Conservation (phyloP, 1,140 invertebrate genomes). For the Dryas iulia region DNA sequence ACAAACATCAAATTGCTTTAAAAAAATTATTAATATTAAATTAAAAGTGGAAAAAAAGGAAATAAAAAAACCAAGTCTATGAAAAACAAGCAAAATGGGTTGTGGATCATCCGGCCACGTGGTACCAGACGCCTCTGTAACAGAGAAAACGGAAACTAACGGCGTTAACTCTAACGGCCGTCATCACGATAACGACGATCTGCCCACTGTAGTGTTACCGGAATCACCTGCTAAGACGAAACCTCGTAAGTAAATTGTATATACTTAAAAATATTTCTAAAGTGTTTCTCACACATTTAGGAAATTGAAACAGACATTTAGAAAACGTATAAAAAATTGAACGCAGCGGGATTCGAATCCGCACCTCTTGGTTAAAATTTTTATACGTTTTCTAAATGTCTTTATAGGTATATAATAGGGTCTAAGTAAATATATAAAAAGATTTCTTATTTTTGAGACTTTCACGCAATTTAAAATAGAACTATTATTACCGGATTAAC, state of each 20-base stretch:
- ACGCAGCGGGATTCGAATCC: too few relatives aligned
- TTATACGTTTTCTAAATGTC: too few relatives aligned
- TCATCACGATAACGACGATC: slow-evolving; percentile 54
- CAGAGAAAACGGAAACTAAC: slow-evolving; percentile 41
- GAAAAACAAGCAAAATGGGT: slow-evolving; percentile 52
- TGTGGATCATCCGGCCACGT: slow-evolving; percentile 71
- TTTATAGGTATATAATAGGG: too few relatives aligned
- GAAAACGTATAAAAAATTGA: too few relatives aligned
- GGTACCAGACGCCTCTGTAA: slow-evolving; percentile 41
- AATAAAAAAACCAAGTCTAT: not conserved
- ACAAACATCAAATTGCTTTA: too few relatives aligned
- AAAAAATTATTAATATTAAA: not conserved
- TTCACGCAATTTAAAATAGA: too few relatives aligned
- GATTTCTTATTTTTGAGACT: too few relatives aligned
- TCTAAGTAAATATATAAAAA: too few relatives aligned
- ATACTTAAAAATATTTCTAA: not conserved
- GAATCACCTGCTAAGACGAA: slow-evolving; percentile 62
- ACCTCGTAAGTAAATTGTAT: slow-evolving; percentile 63
- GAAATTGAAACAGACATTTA: too few relatives aligned
- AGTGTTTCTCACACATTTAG: too few relatives aligned
- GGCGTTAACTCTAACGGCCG: slow-evolving; percentile 36
- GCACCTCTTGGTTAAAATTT: too few relatives aligned
- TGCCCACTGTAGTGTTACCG: slow-evolving; percentile 66
- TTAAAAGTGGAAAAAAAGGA: not conserved
- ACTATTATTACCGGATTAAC: too few relatives aligned